Conservation (phyloP, 2,113 vertebrate genomes). For the Strigops habroptila region DNA sequence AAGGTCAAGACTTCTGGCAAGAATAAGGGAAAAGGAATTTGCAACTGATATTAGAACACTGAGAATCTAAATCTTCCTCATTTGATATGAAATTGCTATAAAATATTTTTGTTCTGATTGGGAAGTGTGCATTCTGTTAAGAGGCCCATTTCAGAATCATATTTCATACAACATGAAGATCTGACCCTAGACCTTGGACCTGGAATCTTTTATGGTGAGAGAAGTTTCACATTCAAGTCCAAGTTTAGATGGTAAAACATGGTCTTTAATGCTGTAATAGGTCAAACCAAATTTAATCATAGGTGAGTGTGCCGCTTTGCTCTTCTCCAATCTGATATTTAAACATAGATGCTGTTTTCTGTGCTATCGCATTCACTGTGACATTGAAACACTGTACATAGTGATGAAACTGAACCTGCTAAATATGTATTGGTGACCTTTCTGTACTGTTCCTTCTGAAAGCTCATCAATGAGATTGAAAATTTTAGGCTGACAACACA, state of each 20-base stretch:
- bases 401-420: slow-evolving; percentile 23
- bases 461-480: slow-evolving; percentile 32
- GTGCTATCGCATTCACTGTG: neutral
- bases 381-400: neutral
- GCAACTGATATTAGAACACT: neutral
- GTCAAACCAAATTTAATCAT: neutral
- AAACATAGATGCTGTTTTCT: neutral
- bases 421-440: slow-evolving; percentile 67
- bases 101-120: neutral
- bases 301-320: neutral
- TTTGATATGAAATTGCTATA: neutral
- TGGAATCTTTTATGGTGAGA: neutral
- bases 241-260: neutral
- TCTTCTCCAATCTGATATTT: neutral
- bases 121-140: neutral
- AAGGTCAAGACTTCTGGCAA: neutral
- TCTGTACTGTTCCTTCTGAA: slow-evolving; percentile 41
- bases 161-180: neutral
- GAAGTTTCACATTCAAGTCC: neutral
- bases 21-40: neutral
- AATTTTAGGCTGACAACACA: slow-evolving; percentile 27
- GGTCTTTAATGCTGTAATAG: neutral
- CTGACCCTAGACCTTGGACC: neutral
- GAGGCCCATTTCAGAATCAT: neutral
- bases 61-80: neutral